Percentiles rank a stretch among this genome's conserved stretches.
These are phyloP conservation scores for Corythoichthys intestinalis DNA, from an alignment of 2,113 vertebrate species.

Conservation along the genomic window DNA sequence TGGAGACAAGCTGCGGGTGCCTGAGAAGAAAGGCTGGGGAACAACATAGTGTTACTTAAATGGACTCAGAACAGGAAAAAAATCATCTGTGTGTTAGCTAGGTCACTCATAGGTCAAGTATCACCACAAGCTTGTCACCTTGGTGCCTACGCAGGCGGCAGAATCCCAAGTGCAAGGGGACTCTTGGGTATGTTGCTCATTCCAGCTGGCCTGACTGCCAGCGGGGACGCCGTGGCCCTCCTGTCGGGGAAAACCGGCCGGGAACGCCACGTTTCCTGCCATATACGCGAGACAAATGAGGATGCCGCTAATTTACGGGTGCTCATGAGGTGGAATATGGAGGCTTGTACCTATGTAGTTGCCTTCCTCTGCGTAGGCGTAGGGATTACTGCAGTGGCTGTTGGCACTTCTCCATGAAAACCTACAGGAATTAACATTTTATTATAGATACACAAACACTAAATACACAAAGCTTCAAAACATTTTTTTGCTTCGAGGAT, in stretches of 20 bases:
- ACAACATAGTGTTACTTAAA: neutral
- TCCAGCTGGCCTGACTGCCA: constrained; percentile 63
- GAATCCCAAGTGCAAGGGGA: constrained; percentile 66
- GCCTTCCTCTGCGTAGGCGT: constrained; percentile 56
- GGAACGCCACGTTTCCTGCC: constrained; percentile 65
- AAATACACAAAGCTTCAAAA: neutral
- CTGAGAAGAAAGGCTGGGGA: constrained; percentile 89
- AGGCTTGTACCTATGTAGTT: constrained; percentile 53
- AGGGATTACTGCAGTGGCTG: constrained; percentile 62
- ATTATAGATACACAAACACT: neutral
- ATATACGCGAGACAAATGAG: neutral
- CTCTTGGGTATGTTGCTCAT: constrained; percentile 66
- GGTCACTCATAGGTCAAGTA: too few relatives aligned
- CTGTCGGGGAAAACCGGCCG: constrained; percentile 52
- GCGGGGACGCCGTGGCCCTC: constrained; percentile 58
- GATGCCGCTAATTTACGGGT: neutral
- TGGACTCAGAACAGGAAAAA: neutral
- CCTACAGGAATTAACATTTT: constrained; percentile 35
- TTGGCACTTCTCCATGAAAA: constrained; percentile 69
- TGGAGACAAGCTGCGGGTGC: constrained; percentile 93
- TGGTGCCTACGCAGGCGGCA: constrained; percentile 70
- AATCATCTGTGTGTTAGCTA: too few relatives aligned
- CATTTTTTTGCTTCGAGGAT: too few relatives aligned
- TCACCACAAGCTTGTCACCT: constrained; percentile 52
- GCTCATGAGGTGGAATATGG: neutral